Conservation (phyloP, 2,888 invertebrate species). For the Agonum fuliginosum region DNA sequence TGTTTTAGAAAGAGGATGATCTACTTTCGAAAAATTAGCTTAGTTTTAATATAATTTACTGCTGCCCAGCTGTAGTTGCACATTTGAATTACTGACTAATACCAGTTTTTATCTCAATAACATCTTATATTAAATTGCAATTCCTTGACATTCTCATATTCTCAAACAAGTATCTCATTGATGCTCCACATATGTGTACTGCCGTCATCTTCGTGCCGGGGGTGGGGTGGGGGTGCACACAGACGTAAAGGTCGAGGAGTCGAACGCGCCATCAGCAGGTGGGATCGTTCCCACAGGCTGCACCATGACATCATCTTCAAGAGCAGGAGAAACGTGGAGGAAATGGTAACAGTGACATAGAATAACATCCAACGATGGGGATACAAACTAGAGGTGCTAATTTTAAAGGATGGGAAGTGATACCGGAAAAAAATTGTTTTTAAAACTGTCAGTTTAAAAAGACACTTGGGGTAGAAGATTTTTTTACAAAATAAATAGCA, state of each 20-base stretch:
- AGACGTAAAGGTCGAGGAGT: constrained; percentile 55
- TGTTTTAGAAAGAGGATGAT: too few relatives aligned
- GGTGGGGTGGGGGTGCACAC: neutral
- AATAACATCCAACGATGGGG: neutral
- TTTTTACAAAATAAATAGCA: too few relatives aligned
- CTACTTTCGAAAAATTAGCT: too few relatives aligned
- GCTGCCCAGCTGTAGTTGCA: too few relatives aligned
- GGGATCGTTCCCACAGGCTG: constrained; percentile 55
- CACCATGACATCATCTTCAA: constrained; percentile 13
- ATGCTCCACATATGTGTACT: constrained; percentile 28
- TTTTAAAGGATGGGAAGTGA: neutral
- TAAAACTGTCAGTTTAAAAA: neutral
- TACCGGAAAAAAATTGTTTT: too few relatives aligned
- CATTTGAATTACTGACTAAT: too few relatives aligned
- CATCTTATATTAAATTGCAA: neutral
- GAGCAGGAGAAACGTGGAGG: neutral
- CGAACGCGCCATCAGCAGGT: constrained; percentile 51
- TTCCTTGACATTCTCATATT: constrained; percentile 22
- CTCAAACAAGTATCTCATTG: neutral
- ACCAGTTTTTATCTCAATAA: neutral
- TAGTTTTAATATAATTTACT: too few relatives aligned
- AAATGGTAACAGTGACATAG: neutral
- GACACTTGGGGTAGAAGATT: neutral
- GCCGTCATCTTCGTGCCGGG: neutral
- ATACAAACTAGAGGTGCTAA: neutral